These are phyloP conservation scores for Megathymus violae DNA, from an alignment of 1,140 invertebrate genomes.

Conservation along the genomic window DNA sequence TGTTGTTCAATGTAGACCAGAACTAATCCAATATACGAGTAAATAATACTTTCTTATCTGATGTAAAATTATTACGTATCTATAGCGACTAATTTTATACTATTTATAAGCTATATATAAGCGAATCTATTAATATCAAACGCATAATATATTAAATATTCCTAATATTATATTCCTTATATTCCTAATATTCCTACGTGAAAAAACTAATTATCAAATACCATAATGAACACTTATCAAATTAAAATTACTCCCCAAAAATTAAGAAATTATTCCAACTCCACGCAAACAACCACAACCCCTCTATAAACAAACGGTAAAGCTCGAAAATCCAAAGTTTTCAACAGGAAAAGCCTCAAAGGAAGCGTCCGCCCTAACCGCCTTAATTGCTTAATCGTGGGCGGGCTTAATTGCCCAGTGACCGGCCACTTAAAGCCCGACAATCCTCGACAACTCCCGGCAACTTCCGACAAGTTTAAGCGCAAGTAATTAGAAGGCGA, in stretches of 20 bases:
- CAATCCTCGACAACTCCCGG: conserved; percentile 51
- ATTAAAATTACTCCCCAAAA: conserved; percentile 11
- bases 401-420: conserved; percentile 71
- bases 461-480: conserved; percentile 71
- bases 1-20: no score
- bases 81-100: no score
- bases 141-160: no score
- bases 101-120: no score
- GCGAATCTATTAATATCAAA: no score
- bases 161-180: no score
- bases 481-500: conserved; percentile 78
- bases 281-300: conserved; percentile 12
- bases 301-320: conserved; percentile 37
- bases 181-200: no score
- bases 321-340: conserved; percentile 48
- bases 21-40: no score
- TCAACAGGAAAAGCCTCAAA: conserved; percentile 68
- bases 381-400: conserved; percentile 81
- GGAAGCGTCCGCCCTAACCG: conserved; percentile 67
- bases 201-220: conserved; percentile 1
- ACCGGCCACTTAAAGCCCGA: conserved; percentile 66
- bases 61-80: no score
- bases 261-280: conserved; percentile 22
- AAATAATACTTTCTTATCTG: no score
- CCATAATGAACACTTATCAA: not conserved